A percentile compares a stretch with the other conserved stretches of the same genome.
Conservation (phyloP, 2,113 vertebrate species). For the Xiphorhynchus elegans region DNA sequence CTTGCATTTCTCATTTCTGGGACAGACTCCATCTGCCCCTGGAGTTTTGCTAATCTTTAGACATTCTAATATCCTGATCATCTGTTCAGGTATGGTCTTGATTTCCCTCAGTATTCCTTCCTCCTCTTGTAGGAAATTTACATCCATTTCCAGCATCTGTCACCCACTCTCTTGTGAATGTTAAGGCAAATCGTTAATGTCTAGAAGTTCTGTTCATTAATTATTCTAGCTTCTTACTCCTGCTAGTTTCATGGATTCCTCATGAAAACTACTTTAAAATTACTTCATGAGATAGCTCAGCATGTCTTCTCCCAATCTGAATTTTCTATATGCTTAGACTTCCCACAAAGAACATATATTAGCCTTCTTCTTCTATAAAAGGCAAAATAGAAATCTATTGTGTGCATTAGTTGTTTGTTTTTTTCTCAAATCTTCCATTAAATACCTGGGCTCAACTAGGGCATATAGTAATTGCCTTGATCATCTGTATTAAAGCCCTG, state of each 20-base stretch:
- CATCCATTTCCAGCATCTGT: conserved; percentile 60
- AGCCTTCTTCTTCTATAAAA: not conserved
- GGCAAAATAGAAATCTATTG: not conserved
- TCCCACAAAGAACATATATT: not conserved
- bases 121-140: conserved; percentile 43
- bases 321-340: not conserved
- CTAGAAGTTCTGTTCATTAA: conserved; percentile 37
- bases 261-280: conserved; percentile 25
- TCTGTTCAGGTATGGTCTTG: conserved; percentile 46
- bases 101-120: conserved; percentile 57
- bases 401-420: not conserved
- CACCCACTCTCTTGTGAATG: conserved; percentile 49
- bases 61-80: conserved; percentile 57
- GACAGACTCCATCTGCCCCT: conserved; percentile 11
- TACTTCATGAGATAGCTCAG: not conserved
- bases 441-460: not conserved
- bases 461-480: not conserved
- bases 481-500: not conserved
- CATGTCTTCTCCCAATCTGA: not conserved
- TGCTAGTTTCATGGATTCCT: conserved; percentile 4
- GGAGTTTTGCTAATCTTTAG: conserved; percentile 23
- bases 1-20: not conserved
- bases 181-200: conserved; percentile 56
- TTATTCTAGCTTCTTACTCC: not conserved
- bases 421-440: not conserved